Percentiles rank a stretch among this genome's conserved stretches.
phyloP scores from a whole-genome alignment of 35 echinoderm and acorn worm species.

The Holothuria glaberrima region DNA sequence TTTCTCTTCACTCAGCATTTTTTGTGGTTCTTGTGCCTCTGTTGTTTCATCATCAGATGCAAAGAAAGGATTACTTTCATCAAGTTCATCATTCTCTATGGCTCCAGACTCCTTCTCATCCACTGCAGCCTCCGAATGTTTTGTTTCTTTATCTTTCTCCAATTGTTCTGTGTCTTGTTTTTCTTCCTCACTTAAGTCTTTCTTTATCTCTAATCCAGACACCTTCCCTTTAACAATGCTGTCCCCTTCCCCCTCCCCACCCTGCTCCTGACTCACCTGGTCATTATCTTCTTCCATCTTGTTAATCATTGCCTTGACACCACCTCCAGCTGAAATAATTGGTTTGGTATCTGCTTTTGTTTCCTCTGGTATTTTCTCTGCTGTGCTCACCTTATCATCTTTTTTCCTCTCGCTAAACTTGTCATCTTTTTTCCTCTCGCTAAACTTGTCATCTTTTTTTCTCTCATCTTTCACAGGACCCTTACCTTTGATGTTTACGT shows the following conservation, averaged over 20 bases:
- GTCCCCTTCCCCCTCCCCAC: not conserved
- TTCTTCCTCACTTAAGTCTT: conserved; percentile 11
- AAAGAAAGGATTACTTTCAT: conserved; percentile 55
- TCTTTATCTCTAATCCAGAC: conserved; percentile 15
- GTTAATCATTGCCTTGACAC: conserved; percentile 41
- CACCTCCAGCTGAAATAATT: not conserved
- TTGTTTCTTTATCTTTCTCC: conserved; percentile 37
- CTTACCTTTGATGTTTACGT: not conserved
- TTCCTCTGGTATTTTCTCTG: conserved; percentile 19
- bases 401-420: not conserved
- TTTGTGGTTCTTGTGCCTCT: not conserved
- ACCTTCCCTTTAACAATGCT: not conserved
- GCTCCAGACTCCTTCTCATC: conserved; percentile 3
- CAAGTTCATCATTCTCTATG: conserved; percentile 44
- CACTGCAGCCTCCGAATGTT: not conserved
- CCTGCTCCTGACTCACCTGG: conserved; percentile 24
- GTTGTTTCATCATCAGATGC: conserved; percentile 47
- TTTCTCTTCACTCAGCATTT: too few species aligned
- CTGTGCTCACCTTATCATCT: not conserved
- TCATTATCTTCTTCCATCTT: conserved; percentile 27
- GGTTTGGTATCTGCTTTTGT: conserved; percentile 6
- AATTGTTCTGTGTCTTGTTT: conserved; percentile 61
- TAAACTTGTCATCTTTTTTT: not conserved
- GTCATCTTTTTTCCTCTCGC: not conserved
- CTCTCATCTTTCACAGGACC: not conserved